Evolutionary conservation across 2,113 vertebrate species (phyloP).

Genomic region (Oxygymnocypris stewartii): DNA sequence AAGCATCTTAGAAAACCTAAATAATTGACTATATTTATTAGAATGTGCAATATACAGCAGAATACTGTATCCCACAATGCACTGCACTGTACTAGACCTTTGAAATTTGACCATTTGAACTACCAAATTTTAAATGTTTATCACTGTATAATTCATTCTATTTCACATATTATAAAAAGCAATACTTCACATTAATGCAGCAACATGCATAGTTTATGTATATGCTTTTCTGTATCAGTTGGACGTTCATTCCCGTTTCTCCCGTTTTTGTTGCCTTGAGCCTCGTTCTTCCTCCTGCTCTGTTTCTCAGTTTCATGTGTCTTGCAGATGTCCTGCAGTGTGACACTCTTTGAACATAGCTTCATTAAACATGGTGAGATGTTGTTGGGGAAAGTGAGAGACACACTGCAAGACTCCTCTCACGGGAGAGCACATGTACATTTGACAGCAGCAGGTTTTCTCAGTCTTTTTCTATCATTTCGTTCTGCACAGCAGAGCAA

Average conservation of each 20-base stretch:
- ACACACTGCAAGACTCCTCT: conserved; percentile 24
- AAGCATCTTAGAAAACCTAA: neutral
- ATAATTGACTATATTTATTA: neutral
- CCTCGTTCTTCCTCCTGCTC: neutral
- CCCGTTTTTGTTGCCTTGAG: neutral
- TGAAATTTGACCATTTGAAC: neutral
- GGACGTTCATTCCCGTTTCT: neutral
- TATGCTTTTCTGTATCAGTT: neutral
- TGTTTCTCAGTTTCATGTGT: neutral
- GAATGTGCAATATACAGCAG: neutral
- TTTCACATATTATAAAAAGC: neutral
- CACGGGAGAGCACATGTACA: conserved; percentile 7
- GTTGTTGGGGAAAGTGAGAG: conserved; percentile 24
- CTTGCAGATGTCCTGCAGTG: conserved; percentile 21
- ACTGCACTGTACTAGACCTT: neutral
- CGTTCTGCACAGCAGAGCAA: conserved; percentile 16
- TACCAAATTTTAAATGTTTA: neutral
- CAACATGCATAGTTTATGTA: neutral
- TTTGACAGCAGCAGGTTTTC: conserved; percentile 36
- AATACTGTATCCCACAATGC: neutral
- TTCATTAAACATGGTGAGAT: neutral
- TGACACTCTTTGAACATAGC: conserved; percentile 24
- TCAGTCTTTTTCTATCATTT: conserved; percentile 14
- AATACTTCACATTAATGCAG: neutral
- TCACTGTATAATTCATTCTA: neutral